Conservation (phyloP, 2,797 vertebrate species). For the Dipus sagitta region DNA sequence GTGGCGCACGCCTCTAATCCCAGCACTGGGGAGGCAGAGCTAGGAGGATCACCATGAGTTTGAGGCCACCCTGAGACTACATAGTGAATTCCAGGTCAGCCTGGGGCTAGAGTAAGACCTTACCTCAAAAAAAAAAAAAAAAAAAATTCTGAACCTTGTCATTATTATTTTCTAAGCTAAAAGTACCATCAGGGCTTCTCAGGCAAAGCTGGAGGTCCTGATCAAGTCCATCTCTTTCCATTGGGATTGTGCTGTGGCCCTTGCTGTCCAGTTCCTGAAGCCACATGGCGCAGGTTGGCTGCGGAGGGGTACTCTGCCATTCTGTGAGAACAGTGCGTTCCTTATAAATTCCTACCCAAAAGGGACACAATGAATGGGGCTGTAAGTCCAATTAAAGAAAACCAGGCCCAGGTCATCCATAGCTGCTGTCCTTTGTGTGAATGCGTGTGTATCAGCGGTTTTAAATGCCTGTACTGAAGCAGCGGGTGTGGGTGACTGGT, state of each 20-base stretch:
- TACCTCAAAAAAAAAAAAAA: too few relatives aligned
- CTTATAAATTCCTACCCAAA: not conserved
- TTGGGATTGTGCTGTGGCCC: not conserved
- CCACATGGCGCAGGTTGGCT: fast-evolving
- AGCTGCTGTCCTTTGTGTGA: not conserved
- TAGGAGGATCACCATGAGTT: too few relatives aligned
- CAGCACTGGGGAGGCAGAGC: too few relatives aligned
- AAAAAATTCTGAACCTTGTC: not conserved
- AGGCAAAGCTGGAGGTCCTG: not conserved
- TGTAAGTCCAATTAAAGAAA: not conserved
- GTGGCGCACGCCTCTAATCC: too few relatives aligned
- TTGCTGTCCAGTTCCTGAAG: not conserved
- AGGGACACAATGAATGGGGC: not conserved
- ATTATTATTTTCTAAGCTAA: not conserved
- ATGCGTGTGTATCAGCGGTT: not conserved
- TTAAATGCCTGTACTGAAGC: not conserved
- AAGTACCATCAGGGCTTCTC: not conserved
- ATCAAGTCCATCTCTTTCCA: not conserved
- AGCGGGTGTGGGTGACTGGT: not conserved
- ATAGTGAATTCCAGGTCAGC: too few relatives aligned
- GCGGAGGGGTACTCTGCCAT: fast-evolving
- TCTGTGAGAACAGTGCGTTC: not conserved
- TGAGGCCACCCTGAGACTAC: too few relatives aligned
- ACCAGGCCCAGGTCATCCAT: not conserved
- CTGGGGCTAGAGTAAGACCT: too few relatives aligned